phyloP scores from a whole-genome alignment of 2,113 vertebrate genomes.

The Piliocolobus tephrosceles region DNA sequence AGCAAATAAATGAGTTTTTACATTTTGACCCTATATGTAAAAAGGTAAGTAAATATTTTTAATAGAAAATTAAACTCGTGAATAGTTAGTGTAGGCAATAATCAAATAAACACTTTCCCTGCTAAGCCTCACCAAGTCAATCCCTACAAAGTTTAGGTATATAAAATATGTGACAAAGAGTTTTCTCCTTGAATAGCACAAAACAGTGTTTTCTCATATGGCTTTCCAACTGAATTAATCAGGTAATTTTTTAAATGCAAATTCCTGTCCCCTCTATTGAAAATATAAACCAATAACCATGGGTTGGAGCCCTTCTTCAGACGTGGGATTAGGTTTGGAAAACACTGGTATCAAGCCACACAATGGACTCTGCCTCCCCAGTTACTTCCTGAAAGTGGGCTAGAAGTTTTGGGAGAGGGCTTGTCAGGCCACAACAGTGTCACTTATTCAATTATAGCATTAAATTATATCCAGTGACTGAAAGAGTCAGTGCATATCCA shows the following conservation, averaged over 20 bases:
- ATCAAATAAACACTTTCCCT: not conserved
- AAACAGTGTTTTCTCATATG: not conserved
- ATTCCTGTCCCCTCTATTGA: not conserved
- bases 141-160: not conserved
- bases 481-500: conserved; percentile 64
- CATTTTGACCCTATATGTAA: not conserved
- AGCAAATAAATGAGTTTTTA: not conserved
- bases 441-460: conserved; percentile 64
- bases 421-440: conserved; percentile 39
- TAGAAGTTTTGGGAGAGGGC: conserved; percentile 43
- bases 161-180: not conserved
- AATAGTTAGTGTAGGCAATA: not conserved
- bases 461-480: conserved; percentile 67
- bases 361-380: not conserved
- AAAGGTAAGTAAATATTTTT: not conserved
- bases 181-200: not conserved
- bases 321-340: not conserved
- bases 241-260: not conserved
- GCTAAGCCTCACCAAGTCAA: not conserved
- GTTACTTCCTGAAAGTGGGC: not conserved
- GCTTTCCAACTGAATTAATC: not conserved
- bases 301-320: not conserved
- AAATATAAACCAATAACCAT: not conserved
- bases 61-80: not conserved
- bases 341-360: not conserved